A percentile compares a stretch with the other conserved stretches of the same genome.
These are phyloP conservation scores for Chydorus sphaericus DNA, from an alignment of 2,888 invertebrate genomes.

Conservation along the genomic window DNA sequence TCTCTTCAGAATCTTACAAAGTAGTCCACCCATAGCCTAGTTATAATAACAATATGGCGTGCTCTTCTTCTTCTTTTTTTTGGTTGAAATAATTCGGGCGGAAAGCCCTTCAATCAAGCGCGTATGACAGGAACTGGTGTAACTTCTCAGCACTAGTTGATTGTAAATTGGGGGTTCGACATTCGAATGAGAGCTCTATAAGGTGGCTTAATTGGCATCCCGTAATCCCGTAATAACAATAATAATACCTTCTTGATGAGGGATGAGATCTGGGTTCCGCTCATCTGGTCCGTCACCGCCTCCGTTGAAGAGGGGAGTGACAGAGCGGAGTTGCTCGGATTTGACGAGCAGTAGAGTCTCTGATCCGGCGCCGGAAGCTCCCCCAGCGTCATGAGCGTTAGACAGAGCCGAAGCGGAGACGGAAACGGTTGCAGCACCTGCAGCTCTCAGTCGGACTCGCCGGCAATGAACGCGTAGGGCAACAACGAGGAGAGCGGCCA, in stretches of 20 bases:
- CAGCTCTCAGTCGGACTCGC: not conserved
- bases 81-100: no score
- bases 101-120: no score
- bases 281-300: conserved; percentile 3
- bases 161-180: no score
- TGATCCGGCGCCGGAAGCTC: conserved; percentile 1
- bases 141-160: no score
- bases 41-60: no score
- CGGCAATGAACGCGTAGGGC: conserved; percentile 12
- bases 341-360: conserved; percentile 13
- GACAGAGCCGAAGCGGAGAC: conserved; percentile 2
- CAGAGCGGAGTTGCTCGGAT: conserved; percentile 3
- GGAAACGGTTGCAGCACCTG: not conserved
- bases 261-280: conserved; percentile 14
- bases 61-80: no score
- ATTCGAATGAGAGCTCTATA: no score
- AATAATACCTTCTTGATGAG: conserved; percentile 2
- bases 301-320: not conserved
- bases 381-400: not conserved
- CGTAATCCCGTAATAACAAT: not conserved
- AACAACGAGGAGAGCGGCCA: conserved; percentile 10
- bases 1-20: no score
- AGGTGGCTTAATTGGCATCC: no score
- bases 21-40: no score
- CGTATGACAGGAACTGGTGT: no score